Conservation (phyloP, 2,888 invertebrate genomes). For the Epistrophe eligans region DNA sequence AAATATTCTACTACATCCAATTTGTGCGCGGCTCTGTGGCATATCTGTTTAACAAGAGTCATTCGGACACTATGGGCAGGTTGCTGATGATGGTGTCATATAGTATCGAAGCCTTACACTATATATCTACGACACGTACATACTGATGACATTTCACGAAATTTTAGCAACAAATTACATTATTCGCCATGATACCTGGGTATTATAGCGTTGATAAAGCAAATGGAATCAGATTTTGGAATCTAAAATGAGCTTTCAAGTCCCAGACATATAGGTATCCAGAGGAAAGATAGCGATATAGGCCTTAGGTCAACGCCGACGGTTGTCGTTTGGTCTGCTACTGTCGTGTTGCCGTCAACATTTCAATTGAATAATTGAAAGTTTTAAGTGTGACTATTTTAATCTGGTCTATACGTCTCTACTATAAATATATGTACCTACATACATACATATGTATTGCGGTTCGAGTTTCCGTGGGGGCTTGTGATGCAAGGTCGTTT, state of each 20-base stretch:
- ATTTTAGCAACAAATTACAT: slow-evolving; percentile 75
- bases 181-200: slow-evolving; percentile 72
- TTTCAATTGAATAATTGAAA: slow-evolving; percentile 75
- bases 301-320: slow-evolving; percentile 4
- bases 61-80: not conserved
- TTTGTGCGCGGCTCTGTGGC: slow-evolving; percentile 64
- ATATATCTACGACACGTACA: not conserved
- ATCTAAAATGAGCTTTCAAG: slow-evolving; percentile 59
- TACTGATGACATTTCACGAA: slow-evolving; percentile 69
- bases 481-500: slow-evolving; percentile 70
- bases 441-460: not conserved
- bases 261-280: not conserved
- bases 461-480: slow-evolving; percentile 45
- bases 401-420: slow-evolving; percentile 53
- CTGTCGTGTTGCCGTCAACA: slow-evolving; percentile 38
- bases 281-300: not conserved
- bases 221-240: slow-evolving; percentile 75
- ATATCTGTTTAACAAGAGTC: slow-evolving; percentile 49
- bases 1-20: slow-evolving; percentile 46
- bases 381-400: slow-evolving; percentile 76
- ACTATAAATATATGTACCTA: no score
- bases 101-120: slow-evolving; percentile 2
- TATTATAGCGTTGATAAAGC: slow-evolving; percentile 64
- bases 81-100: slow-evolving; percentile 18
- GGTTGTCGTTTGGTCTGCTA: not conserved